Evolutionary conservation across 2,888 invertebrate species (phyloP), one percentile per base, ranked within the genome.

Genomic region (Synergus itoensis): DNA sequence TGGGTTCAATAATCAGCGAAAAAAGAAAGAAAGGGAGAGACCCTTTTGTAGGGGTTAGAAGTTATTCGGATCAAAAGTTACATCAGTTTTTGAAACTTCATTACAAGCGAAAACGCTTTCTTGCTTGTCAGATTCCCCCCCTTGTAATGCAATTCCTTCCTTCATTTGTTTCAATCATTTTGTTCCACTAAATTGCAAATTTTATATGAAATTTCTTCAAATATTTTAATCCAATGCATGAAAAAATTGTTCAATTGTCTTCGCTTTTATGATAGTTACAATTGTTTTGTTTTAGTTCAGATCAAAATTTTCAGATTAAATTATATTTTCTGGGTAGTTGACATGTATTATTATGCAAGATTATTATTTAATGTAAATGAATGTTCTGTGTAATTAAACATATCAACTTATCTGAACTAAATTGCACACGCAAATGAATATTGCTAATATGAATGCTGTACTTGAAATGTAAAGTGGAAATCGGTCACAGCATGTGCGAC

Each of bases 1-100:
- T 53, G 40, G 73, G 53, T 53, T 73, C 36, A 73, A 40, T 73
- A 73, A 73, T 73, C 28, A 73, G 36, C 53, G 53, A 12, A 16
- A 40, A 73, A 73, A 53, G 48, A 73, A 53, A n/a, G n/a, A 53
- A 73, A 73, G 53, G 48, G 36, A 28, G n/a, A 73, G 45, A 43
- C 53, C 73, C 36, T 40, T 69, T 73, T n/a, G 16, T 36, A 36
- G 73, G 43, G 53, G 48, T 53, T 73, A 36, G 36, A 73, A 73
- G 36, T 73, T 48, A 73, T 36, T 36, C 36, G 53, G 53, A 36
- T 40, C 53, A 53, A 73, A 43, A 65, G 65, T 65, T 65, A 43
- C 41, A 41, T 65, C 41, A 65, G n/a, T 73, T 73, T 53, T 73
- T 36, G 11, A 53, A 53, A 53, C 73, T 53, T 73, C 48, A 16